Evolutionary conservation across 1,140 invertebrate genomes (phyloP), one percentile per base, ranked within the genome.

Genomic region (Euwallacea similis): DNA sequence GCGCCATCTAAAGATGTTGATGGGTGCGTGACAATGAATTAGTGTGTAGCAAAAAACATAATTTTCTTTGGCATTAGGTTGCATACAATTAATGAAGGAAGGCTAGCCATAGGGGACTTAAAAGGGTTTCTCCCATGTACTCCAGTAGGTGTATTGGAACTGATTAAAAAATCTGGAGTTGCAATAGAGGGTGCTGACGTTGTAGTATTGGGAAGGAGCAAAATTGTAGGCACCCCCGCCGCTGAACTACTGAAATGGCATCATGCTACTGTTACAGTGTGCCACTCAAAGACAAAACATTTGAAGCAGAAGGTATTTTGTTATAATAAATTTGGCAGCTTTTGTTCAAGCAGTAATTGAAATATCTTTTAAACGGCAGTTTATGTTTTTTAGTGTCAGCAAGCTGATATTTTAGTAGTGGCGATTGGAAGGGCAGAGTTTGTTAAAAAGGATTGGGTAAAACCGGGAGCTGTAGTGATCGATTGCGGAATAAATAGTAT

Each of bases 401-500:
- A 86, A 75, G 98, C 97, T 15, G 98, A 99, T 82, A 98, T 99
- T 79, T 82, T 99, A 58, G 95, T 99, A 7, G 97, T 98, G 6
- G 98, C 89, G 2, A 96, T 99, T 76, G 98, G 98, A 0, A 87
- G 90, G 78, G 85, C 96, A 7, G 88, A 97, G 82, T 87, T 98
- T 84, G 96, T 99, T 0, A 95, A 95, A 82, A 94, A 91, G 0
- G 91, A 91, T 60, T 99, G 98, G 98, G 91, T 99, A 54, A 99
- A 99, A 84, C 94, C 95, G 0, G 97, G 97, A 15, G 97, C 97
- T 56, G 91, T 99, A 42, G 97, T 99, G n/a, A 98, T 99, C 75
- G 98, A 99, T 82, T 99, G 98, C 85, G 98, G 98, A 50, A 99
- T 99, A 65, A 99, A 98, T 83, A 87, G 92, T 6, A 91, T 98